phyloP scores from a whole-genome alignment of 2,113 vertebrate species.

The Spea multiplicata region DNA sequence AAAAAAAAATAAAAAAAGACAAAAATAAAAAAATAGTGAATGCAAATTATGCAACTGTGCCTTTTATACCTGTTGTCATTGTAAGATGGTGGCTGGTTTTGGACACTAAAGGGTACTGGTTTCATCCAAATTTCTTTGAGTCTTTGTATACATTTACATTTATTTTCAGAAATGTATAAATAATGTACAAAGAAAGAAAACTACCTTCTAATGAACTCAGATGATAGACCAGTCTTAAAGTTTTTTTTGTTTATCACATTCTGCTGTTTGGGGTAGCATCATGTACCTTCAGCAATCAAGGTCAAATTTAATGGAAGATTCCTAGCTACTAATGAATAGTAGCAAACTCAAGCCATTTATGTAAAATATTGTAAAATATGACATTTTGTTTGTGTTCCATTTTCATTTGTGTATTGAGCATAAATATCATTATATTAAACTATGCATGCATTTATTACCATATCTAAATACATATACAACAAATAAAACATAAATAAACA shows the following conservation, averaged over 20 bases:
- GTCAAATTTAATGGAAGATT: too few species aligned
- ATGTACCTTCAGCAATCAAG: too few species aligned
- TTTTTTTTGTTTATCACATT: neutral
- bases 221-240: conserved; percentile 77
- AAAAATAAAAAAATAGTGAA: conserved; percentile 81
- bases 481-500: too few species aligned
- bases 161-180: conserved; percentile 75
- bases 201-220: conserved; percentile 80
- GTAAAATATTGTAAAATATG: too few species aligned
- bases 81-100: conserved; percentile 82
- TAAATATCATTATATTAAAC: conserved; percentile 51
- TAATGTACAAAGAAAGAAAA: conserved; percentile 69
- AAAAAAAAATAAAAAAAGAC: conserved; percentile 50
- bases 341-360: too few species aligned
- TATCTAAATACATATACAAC: too few species aligned
- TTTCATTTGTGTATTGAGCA: conserved; percentile 60
- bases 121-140: conserved; percentile 75
- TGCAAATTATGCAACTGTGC: conserved; percentile 99
- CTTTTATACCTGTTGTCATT: conserved; percentile 98
- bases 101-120: conserved; percentile 78
- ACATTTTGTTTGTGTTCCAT: conserved; percentile 49
- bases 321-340: too few species aligned
- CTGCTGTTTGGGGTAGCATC: neutral
- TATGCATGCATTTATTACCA: conserved; percentile 66
- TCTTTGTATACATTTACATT: conserved; percentile 76